These are phyloP conservation scores for Cerceris ruficornis DNA, from an alignment of 2,888 invertebrate genomes.

Conservation along the genomic window DNA sequence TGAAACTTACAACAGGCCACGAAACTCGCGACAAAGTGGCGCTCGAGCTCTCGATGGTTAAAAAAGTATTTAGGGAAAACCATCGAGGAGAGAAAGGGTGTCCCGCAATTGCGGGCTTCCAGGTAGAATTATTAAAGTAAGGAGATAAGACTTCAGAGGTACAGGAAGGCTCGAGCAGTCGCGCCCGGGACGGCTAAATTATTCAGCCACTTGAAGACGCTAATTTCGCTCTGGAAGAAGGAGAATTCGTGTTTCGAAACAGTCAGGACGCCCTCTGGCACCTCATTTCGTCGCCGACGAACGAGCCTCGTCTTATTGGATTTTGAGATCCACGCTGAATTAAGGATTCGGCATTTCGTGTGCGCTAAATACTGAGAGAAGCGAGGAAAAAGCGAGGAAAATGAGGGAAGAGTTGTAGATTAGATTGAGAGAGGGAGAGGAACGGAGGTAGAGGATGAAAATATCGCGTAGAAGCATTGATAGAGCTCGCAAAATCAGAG, in stretches of 20 bases:
- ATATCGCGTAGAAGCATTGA: background rate
- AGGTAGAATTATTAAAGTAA: conserved; percentile 59
- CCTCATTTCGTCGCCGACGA: conserved; percentile 42
- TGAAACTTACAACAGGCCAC: too few relatives aligned
- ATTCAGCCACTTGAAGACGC: conserved; percentile 64
- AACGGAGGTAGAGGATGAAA: background rate
- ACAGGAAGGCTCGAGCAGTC: conserved; percentile 10
- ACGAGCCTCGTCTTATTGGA: conserved; percentile 55
- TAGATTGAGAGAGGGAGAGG: background rate
- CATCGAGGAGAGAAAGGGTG: conserved; percentile 21
- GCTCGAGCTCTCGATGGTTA: background rate
- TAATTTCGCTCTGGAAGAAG: conserved; percentile 59
- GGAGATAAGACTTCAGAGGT: conserved; percentile 27
- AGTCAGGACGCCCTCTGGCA: conserved; percentile 12
- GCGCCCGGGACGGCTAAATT: conserved; percentile 52
- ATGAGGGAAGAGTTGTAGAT: background rate
- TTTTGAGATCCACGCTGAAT: conserved; percentile 54
- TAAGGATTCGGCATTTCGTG: conserved; percentile 48
- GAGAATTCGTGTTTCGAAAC: conserved; percentile 24
- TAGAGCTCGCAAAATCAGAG: too few relatives aligned
- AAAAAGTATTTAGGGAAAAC: conserved; percentile 1
- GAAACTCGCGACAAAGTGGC: too few relatives aligned
- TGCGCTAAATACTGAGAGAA: conserved; percentile 29
- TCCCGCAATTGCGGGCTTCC: conserved; percentile 46
- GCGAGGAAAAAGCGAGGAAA: background rate